Percentiles rank a stretch among this genome's conserved stretches.
These are phyloP conservation scores for Nephrotoma appendiculata DNA, from an alignment of 2,888 invertebrate species.

Conservation along the genomic window DNA sequence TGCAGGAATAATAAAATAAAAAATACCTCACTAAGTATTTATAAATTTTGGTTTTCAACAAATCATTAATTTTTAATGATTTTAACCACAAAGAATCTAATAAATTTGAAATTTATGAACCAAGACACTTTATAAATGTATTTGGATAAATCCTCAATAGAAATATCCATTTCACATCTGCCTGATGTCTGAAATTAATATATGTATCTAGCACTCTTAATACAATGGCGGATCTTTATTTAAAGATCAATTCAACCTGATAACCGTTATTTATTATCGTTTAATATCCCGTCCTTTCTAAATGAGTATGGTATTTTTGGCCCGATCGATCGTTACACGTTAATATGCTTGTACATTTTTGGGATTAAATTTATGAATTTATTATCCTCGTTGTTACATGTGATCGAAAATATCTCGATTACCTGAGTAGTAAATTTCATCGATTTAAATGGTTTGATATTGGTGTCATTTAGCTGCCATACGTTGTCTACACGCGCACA, in stretches of 20 bases:
- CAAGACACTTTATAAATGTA: neutral
- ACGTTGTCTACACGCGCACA: neutral
- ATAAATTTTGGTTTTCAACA: no score
- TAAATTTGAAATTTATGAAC: no score
- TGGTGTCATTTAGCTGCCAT: neutral
- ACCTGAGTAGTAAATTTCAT: neutral
- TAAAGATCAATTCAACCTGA: neutral
- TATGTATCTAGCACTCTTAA: neutral
- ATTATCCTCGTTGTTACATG: neutral
- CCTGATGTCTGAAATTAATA: neutral
- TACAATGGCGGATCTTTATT: neutral
- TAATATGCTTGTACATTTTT: neutral
- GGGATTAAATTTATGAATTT: neutral
- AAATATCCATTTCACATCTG: neutral
- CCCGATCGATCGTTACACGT: neutral
- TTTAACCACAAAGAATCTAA: no score
- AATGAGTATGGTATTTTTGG: neutral
- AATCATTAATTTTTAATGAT: no score
- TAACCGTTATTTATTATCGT: neutral
- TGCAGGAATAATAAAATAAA: no score
- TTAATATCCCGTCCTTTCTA: neutral
- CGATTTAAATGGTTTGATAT: neutral
- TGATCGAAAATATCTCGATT: neutral
- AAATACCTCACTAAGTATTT: no score
- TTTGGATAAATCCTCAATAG: neutral